These are phyloP conservation scores for Verasper variegatus DNA, from an alignment of 2,113 vertebrate genomes.

Conservation along the genomic window DNA sequence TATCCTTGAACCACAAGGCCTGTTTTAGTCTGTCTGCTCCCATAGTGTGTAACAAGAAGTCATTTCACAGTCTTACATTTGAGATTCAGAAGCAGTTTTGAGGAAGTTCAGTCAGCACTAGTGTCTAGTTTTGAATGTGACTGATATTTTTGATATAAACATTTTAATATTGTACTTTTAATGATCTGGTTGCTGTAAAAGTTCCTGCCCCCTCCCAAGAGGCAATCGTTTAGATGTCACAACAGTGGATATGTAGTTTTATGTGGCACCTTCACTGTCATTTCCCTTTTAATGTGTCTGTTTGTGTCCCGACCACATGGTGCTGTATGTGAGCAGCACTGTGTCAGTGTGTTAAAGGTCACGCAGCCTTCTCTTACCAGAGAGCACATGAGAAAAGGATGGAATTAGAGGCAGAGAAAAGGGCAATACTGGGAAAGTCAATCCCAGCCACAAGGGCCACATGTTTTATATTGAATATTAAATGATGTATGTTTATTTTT, in stretches of 20 bases:
- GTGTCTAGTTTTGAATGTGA: not conserved
- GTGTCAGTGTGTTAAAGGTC: constrained; percentile 73
- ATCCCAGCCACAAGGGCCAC: not conserved
- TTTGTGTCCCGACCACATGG: constrained; percentile 25
- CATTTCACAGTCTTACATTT: no score
- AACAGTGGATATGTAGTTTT: not conserved
- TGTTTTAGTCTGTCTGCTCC: no score
- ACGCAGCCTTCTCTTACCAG: constrained; percentile 18
- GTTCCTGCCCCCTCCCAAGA: no score
- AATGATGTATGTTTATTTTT: not conserved
- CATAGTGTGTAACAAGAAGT: no score
- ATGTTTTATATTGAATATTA: not conserved
- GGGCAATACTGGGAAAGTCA: constrained; percentile 35
- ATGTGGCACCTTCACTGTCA: not conserved
- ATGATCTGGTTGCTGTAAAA: no score
- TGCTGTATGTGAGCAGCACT: constrained; percentile 45
- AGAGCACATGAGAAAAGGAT: not conserved
- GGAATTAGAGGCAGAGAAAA: not conserved
- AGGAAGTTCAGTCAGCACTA: not conserved
- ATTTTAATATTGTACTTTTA: no score
- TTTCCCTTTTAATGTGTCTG: constrained; percentile 16
- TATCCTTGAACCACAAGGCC: no score
- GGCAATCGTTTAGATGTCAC: no score
- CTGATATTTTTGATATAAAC: not conserved
- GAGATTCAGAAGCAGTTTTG: not conserved